Evolutionary conservation across 1,140 invertebrate genomes (phyloP).

Genomic region (Pseudomyrmex dendroicus): DNA sequence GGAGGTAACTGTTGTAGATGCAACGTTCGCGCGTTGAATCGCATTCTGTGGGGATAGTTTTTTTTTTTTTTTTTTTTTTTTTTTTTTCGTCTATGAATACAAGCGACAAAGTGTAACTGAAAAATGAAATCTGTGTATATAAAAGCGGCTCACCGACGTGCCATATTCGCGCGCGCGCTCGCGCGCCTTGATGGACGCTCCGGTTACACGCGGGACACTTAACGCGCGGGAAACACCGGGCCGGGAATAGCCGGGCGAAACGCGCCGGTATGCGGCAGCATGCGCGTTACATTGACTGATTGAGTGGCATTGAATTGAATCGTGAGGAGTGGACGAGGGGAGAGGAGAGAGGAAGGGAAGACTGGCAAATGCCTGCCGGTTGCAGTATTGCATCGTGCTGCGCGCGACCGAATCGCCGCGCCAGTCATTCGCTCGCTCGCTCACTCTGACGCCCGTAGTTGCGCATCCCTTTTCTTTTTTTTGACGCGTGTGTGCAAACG

Average conservation of each 20-base stretch:
- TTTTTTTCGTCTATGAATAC: constrained; percentile 48
- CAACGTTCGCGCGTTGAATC: constrained; percentile 16
- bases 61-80: not conserved
- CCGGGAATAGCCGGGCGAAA: constrained; percentile 69
- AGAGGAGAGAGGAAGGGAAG: constrained; percentile 35
- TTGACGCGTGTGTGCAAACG: constrained; percentile 62
- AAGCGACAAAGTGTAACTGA: constrained; percentile 72
- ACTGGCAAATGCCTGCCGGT: constrained; percentile 81
- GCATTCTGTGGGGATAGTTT: not conserved
- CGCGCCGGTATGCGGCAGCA: constrained; percentile 78
- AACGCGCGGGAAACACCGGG: constrained; percentile 68
- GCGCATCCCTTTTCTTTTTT: constrained; percentile 42
- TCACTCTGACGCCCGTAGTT: constrained; percentile 13
- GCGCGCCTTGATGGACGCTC: constrained; percentile 68
- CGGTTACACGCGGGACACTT: constrained; percentile 73
- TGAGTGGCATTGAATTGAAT: constrained; percentile 85
- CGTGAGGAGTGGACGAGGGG: constrained; percentile 74
- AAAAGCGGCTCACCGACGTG: constrained; percentile 62
- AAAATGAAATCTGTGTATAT: constrained; percentile 70
- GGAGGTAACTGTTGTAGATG: constrained; percentile 1
- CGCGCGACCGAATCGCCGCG: constrained; percentile 61
- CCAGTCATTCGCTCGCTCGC: constrained; percentile 39
- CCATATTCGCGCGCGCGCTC: constrained; percentile 59
- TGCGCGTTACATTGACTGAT: constrained; percentile 84
- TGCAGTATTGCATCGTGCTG: constrained; percentile 68